phyloP scores from a whole-genome alignment of 2,113 vertebrate genomes.

The Solea solea region DNA sequence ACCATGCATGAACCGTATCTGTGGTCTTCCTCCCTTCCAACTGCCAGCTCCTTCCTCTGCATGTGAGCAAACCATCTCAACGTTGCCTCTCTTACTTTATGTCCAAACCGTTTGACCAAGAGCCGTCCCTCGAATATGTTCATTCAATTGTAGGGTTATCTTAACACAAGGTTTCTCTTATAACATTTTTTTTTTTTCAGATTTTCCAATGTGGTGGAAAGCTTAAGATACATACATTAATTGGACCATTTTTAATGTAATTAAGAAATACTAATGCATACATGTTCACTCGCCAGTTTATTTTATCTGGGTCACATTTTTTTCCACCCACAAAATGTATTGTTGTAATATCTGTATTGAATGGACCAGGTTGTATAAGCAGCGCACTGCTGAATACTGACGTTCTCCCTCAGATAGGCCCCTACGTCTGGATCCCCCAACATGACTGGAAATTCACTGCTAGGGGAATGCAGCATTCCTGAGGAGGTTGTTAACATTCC shows the following conservation, averaged over 20 bases:
- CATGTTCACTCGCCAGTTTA: not conserved
- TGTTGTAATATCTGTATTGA: not conserved
- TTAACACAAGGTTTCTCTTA: too few species aligned
- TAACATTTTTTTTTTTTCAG: not conserved
- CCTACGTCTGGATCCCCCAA: slow-evolving; percentile 51
- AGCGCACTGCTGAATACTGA: slow-evolving; percentile 19
- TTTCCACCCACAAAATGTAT: not conserved
- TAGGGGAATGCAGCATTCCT: slow-evolving; percentile 71
- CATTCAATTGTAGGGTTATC: too few species aligned
- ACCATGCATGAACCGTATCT: too few species aligned
- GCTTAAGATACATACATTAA: not conserved
- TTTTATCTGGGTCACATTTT: not conserved
- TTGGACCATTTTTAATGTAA: not conserved
- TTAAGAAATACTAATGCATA: not conserved
- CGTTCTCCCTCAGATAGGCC: slow-evolving; percentile 46
- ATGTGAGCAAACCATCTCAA: too few species aligned
- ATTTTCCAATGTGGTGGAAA: not conserved
- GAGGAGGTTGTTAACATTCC: slow-evolving; percentile 75
- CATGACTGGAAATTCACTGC: slow-evolving; percentile 54
- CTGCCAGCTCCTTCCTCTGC: too few species aligned
- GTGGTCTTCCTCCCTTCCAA: too few species aligned
- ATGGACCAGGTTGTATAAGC: not conserved
- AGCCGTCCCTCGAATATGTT: too few species aligned
- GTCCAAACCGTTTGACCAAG: too few species aligned
- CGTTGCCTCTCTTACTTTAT: too few species aligned